Evolutionary conservation across 1,140 invertebrate species (phyloP).

Genomic region (Zaprionus tsacasi): DNA sequence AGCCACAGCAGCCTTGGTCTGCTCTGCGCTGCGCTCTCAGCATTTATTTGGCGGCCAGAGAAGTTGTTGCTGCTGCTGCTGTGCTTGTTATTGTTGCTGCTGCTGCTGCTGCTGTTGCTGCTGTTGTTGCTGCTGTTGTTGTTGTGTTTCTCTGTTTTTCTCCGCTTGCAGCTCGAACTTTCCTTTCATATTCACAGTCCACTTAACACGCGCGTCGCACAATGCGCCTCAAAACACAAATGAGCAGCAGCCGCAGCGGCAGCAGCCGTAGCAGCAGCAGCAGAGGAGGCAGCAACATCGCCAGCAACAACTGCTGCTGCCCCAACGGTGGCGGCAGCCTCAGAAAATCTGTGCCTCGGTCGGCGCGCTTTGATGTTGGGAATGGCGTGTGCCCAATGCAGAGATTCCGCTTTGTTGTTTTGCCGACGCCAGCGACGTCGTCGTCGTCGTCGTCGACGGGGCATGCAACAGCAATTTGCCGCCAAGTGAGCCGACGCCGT

Average conservation of each 20-base stretch:
- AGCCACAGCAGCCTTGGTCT: conserved; percentile 12
- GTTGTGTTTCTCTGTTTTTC: conserved; percentile 38
- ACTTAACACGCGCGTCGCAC: conserved; percentile 81
- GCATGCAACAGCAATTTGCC: conserved; percentile 81
- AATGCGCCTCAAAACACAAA: conserved; percentile 81
- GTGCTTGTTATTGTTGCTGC: background rate
- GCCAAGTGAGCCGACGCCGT: conserved; percentile 55
- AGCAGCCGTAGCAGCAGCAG: background rate
- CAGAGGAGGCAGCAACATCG: conserved; percentile 9
- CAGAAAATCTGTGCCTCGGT: conserved; percentile 78
- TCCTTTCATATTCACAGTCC: conserved; percentile 82
- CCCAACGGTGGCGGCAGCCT: conserved; percentile 81
- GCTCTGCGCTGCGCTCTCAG: conserved; percentile 18
- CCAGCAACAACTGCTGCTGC: conserved; percentile 51
- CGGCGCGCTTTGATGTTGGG: conserved; percentile 82
- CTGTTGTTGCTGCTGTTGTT: background rate
- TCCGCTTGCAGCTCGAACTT: conserved; percentile 55
- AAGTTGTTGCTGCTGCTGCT: conserved; percentile 25
- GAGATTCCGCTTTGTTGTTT: conserved; percentile 83
- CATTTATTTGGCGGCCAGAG: conserved; percentile 78
- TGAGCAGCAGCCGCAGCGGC: conserved; percentile 61
- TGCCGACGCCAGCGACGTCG: conserved; percentile 65
- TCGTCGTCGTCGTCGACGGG: conserved; percentile 41
- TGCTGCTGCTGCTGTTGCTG: background rate
- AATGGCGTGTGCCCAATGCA: conserved; percentile 84